Base-by-base conservation (phyloP, 2,888 invertebrate species). In the Amphiduros pacificus region DNA sequence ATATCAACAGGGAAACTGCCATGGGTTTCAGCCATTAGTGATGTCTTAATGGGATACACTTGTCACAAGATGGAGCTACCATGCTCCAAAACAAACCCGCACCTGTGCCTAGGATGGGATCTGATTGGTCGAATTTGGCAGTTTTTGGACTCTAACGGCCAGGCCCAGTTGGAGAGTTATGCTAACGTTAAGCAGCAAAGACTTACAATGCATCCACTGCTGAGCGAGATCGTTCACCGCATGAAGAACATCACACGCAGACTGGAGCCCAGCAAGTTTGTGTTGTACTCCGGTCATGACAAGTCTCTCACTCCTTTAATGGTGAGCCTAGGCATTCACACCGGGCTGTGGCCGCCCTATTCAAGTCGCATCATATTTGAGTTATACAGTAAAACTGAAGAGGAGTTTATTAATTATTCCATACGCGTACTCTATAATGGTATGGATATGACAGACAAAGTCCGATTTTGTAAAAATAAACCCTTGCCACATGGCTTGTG, bases 271-370 rank as follows among this genome's bases (percentile, higher is more conserved):
- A 90, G 90, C 27, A 90, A 89, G 73, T 86, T 93, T 61, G 89
- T 91, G 0, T 75, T 93, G 0, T 93, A 91, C 77, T 94, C 94
- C 0, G 95, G 94, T 0, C 96, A 96, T 74, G 95, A 96, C 80
- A 90, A 91, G 75, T 94, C 95, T 0, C 77, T 95, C 44, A 91
- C 93, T 74, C 91, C 93, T 68, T 82, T 96, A 36, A 88, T 91
- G 2, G 86, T 90, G 1, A 91, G 93, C 0, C 79, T 96, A 50
- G 94, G 94, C 0, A 82, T 93, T 2, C 79, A 84, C 41, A 85
- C 86, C 63, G 84, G 84, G 49, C 80, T 76, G 57, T 83, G 90
- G 64, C 89, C 94, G 53, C 89, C 90, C 26, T 96, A 94, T 79
- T 94, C 93, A 0, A 89, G 94, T 0, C 85, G 95, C 58, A 85